Evolutionary conservation across 2,113 vertebrate genomes (phyloP).

Genomic region (Crotophaga sulcirostris): DNA sequence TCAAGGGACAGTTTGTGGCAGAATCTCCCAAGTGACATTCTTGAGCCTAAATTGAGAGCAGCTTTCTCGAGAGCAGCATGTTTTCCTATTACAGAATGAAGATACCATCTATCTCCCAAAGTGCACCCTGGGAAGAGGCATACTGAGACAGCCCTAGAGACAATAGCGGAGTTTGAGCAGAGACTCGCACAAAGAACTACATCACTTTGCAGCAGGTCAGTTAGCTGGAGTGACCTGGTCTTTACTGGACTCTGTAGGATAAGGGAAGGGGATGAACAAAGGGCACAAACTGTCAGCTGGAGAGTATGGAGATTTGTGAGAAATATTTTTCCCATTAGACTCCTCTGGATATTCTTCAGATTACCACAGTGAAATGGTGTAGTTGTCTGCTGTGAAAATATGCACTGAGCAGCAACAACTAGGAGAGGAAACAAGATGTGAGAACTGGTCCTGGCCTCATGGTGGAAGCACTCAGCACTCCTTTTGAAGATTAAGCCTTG

Average conservation of each 20-base stretch:
- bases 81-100: background rate
- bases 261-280: background rate
- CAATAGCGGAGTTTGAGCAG: background rate
- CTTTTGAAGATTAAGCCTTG: background rate
- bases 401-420: background rate
- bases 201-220: background rate
- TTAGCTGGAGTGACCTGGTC: background rate
- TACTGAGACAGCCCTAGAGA: background rate
- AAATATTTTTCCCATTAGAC: background rate
- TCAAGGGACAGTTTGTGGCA: background rate
- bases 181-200: background rate
- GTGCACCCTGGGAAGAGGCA: background rate
- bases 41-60: background rate
- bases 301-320: background rate
- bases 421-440: fast-evolving
- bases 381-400: background rate
- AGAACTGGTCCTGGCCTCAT: fast-evolving
- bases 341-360: background rate
- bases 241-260: background rate
- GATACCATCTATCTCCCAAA: background rate
- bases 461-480: background rate
- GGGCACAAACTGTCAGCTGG: background rate
- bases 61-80: background rate
- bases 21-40: background rate
- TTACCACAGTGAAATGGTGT: background rate